Evolutionary conservation across 23 tunicate species (phyloP), one percentile per base, ranked within the genome.

Genomic region (Clavelina lepadiformis): DNA sequence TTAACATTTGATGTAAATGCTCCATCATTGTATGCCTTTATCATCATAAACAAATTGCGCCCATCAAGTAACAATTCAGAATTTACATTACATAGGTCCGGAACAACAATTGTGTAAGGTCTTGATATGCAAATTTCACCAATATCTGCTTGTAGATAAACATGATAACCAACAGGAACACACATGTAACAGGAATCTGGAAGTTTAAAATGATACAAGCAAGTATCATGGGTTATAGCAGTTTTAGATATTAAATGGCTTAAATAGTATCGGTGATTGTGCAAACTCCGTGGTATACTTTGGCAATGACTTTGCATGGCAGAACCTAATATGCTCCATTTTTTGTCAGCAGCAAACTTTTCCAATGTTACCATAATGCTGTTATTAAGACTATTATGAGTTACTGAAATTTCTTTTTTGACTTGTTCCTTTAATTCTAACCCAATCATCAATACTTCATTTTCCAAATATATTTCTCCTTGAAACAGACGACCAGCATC

Each of bases 121-220:
- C 82, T 47, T 11, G 49, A 15, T 0, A 88, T 69, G 3, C 46
- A 34, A 19, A 88, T 71, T 33, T 54, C 82, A 36, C 74, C 87
- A 44, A 88, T 61, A 0, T 32, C 65, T 45, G 76, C 82, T 53
- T 88, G 65, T 4, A 88, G 62, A 32, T 68, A 80, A 0, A 88
- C 88, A 61, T 88, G 96, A 61, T 31, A 47, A 21, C 96, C 96
- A 11, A 63, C 54, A 2, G 96, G 87, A 3, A 74, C 74, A 4
- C 33, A 13, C 77, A 88, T 73, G 29, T 61, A 51, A 6, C 82
- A 68, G 22, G 73, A 41, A 0, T 29, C 53, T 20, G 87, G 88
- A 38, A 79, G 38, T 15, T 35, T 34, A 46, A 88, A 33, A 18
- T 71, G 69, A 52, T 80, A 80, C 38, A 80, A 25, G 6, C 51